Conservation (phyloP, 2,797 vertebrate genomes). For the Hypotaenidia philippensis region DNA sequence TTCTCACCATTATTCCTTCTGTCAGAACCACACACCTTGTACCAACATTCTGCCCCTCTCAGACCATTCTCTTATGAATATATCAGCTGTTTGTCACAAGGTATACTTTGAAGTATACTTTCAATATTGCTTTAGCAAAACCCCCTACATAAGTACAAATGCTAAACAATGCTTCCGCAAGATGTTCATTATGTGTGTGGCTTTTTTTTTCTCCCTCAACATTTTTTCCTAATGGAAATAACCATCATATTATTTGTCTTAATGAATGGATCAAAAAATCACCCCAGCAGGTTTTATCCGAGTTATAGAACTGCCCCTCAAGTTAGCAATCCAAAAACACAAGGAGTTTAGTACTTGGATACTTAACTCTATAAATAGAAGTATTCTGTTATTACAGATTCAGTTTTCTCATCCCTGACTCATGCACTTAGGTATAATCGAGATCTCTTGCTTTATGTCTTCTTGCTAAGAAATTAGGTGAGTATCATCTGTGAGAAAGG, state of each 20-base stretch:
- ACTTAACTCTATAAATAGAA: background rate
- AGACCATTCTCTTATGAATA: background rate
- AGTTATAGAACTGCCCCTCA: background rate
- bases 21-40: rapidly evolving
- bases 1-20: background rate
- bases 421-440: background rate
- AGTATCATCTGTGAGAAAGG: background rate
- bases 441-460: background rate
- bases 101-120: background rate
- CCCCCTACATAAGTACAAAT: background rate
- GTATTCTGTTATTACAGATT: background rate
- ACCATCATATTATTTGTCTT: background rate
- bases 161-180: background rate
- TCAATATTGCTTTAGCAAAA: background rate
- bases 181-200: background rate
- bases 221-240: background rate
- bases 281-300: background rate
- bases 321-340: background rate
- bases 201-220: rapidly evolving
- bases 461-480: background rate
- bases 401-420: background rate
- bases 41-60: background rate
- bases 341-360: background rate
- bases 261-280: background rate
- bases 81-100: background rate